A percentile compares a stretch with the other conserved stretches of the same genome.
phyloP scores from a whole-genome alignment of 2,888 invertebrate species.

The Scaptomyza tumidula region DNA sequence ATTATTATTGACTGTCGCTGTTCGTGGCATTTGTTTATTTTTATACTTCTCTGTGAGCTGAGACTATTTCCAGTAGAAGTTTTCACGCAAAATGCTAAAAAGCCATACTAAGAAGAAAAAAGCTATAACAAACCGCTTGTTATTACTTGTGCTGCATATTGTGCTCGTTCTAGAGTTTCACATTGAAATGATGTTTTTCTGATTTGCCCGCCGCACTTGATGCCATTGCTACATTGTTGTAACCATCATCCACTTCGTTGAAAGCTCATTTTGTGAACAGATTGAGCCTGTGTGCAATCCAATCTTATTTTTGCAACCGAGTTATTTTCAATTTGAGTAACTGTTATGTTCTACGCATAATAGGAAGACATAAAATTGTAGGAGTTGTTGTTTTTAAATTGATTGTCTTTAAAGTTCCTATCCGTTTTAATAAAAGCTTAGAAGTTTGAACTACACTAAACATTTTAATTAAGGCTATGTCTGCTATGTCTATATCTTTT shows the following conservation, averaged over 20 bases:
- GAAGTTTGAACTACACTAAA: no score
- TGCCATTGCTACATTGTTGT: slow-evolving; percentile 46
- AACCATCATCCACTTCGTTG: slow-evolving; percentile 22
- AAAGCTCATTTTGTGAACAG: slow-evolving; percentile 42
- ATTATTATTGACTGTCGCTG: slow-evolving; percentile 6
- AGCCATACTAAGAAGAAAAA: slow-evolving; percentile 23
- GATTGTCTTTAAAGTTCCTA: neutral
- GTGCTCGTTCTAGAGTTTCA: slow-evolving; percentile 12
- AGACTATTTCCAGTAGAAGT: slow-evolving; percentile 11
- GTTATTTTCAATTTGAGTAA: slow-evolving; percentile 8
- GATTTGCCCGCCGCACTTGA: slow-evolving; percentile 24
- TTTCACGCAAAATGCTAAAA: slow-evolving; percentile 51
- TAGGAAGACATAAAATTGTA: no score
- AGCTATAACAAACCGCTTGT: slow-evolving; percentile 25
- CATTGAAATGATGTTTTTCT: slow-evolving; percentile 51
- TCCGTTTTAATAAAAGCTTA: neutral
- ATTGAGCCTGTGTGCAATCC: slow-evolving; percentile 26
- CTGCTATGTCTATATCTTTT: no score
- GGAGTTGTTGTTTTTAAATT: neutral
- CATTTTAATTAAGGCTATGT: no score
- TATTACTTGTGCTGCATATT: slow-evolving; percentile 23
- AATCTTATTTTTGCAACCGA: slow-evolving; percentile 22
- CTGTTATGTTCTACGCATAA: slow-evolving; percentile 1
- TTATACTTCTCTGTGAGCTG: slow-evolving; percentile 13
- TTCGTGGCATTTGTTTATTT: slow-evolving; percentile 50